phyloP scores from a whole-genome alignment of 2,113 vertebrate species.

The Alces alces region DNA sequence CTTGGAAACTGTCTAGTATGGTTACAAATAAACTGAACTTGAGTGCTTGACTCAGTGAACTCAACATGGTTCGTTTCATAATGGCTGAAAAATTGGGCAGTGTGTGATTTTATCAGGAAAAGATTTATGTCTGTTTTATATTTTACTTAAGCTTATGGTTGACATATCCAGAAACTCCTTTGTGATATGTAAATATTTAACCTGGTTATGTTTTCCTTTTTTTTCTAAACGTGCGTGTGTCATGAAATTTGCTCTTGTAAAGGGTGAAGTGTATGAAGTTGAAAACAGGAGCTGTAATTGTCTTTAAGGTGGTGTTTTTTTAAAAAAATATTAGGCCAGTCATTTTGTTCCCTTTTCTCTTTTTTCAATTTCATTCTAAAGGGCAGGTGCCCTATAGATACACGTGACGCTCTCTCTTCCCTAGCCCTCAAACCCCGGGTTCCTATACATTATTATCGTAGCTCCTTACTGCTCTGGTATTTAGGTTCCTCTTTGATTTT shows the following conservation, averaged over 20 bases:
- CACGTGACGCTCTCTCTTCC: rapidly evolving
- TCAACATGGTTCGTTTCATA: neutral
- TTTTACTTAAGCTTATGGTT: neutral
- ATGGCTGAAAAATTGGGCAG: neutral
- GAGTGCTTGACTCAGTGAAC: neutral
- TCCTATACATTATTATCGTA: neutral
- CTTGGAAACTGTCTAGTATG: neutral
- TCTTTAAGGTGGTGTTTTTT: slow-evolving; percentile 31
- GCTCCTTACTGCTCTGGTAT: neutral
- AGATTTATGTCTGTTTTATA: neutral
- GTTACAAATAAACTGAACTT: neutral
- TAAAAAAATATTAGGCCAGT: slow-evolving; percentile 40
- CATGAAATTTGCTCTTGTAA: slow-evolving; percentile 17
- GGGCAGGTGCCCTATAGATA: neutral
- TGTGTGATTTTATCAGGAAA: neutral
- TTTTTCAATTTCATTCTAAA: neutral
- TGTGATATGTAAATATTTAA: neutral
- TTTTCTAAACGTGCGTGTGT: neutral
- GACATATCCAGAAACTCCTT: neutral
- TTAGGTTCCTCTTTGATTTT: slow-evolving; percentile 21
- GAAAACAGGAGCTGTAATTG: neutral
- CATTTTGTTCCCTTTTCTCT: neutral
- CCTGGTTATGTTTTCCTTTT: neutral
- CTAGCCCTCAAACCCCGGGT: neutral
- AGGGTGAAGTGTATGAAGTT: neutral